A percentile compares a stretch with the other conserved stretches of the same genome.
Evolutionary conservation across 2,113 vertebrate genomes (phyloP).

Genomic region (Gobiocypris rarus): DNA sequence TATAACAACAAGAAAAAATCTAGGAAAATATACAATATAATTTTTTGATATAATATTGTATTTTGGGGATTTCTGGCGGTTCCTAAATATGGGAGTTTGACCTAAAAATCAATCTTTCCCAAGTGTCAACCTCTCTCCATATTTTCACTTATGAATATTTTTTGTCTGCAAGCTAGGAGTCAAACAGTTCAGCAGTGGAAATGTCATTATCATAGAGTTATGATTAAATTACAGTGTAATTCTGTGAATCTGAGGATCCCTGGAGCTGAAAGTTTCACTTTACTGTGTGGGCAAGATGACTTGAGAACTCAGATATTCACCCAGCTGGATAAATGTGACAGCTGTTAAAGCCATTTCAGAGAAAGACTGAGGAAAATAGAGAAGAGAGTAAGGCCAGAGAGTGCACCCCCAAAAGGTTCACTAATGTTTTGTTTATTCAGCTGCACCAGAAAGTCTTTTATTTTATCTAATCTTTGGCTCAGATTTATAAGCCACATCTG

Average conservation of each 20-base stretch:
- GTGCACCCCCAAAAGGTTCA: neutral
- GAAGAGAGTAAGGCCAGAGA: slow-evolving; percentile 22
- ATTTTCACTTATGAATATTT: neutral
- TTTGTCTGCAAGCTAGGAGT: neutral
- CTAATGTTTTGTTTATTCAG: slow-evolving; percentile 37
- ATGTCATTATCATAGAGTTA: slow-evolving; percentile 14
- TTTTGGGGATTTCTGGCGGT: neutral
- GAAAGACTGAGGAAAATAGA: slow-evolving; percentile 4
- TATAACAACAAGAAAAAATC: neutral
- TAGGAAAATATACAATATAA: neutral
- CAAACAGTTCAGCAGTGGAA: slow-evolving; percentile 33
- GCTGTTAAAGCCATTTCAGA: slow-evolving; percentile 57
- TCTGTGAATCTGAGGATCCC: slow-evolving; percentile 12
- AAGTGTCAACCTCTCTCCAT: neutral
- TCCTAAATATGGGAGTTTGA: neutral
- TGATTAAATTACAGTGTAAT: slow-evolving; percentile 39
- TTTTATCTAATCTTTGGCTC: slow-evolving; percentile 30
- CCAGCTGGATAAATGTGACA: slow-evolving; percentile 52
- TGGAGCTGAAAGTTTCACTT: slow-evolving; percentile 33
- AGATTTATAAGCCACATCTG: neutral
- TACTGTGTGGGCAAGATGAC: slow-evolving; percentile 46
- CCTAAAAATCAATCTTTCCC: neutral
- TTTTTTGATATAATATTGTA: neutral
- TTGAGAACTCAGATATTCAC: slow-evolving; percentile 53
- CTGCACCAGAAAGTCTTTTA: slow-evolving; percentile 38